Percentiles rank a stretch among this genome's conserved stretches.
These are phyloP conservation scores for Porites cylindrica DNA, from an alignment of 92 coral and sea anemone species.

Conservation along the genomic window DNA sequence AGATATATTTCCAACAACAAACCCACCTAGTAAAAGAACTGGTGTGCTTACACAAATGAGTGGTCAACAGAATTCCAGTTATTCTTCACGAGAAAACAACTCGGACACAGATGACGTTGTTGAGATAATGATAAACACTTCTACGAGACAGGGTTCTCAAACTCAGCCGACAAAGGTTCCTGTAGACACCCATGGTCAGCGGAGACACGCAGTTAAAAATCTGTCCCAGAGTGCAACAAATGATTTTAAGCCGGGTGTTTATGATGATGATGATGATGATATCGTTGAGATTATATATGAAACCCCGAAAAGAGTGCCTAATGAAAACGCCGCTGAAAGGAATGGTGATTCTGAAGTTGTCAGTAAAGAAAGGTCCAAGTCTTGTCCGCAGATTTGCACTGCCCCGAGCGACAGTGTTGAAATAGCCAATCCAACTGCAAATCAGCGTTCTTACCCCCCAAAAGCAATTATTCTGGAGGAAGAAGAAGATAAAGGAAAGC, in stretches of 20 bases:
- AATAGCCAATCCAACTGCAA: not conserved
- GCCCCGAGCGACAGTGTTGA: not conserved
- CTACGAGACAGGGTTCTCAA: not conserved
- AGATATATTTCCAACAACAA: too few relatives aligned
- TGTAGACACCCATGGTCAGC: not conserved
- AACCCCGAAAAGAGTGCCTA: not conserved
- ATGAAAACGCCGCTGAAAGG: not conserved
- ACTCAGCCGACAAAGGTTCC: not conserved
- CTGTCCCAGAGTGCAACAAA: not conserved
- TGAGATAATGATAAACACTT: conserved; percentile 17
- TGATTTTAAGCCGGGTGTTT: not conserved
- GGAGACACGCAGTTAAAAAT: not conserved
- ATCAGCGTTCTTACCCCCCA: not conserved
- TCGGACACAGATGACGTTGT: not conserved
- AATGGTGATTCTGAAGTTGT: not conserved
- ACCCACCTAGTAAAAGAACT: not conserved
- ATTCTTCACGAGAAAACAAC: not conserved
- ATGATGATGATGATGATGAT: not conserved
- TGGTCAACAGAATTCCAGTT: not conserved
- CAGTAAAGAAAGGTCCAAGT: not conserved
- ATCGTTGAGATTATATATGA: not conserved
- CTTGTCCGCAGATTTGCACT: not conserved
- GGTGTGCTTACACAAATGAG: not conserved
- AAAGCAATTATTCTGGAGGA: not conserved
- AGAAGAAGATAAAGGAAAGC: not conserved